Evolutionary conservation across 1,140 invertebrate genomes (phyloP).

Genomic region (Drosophila jambulina): DNA sequence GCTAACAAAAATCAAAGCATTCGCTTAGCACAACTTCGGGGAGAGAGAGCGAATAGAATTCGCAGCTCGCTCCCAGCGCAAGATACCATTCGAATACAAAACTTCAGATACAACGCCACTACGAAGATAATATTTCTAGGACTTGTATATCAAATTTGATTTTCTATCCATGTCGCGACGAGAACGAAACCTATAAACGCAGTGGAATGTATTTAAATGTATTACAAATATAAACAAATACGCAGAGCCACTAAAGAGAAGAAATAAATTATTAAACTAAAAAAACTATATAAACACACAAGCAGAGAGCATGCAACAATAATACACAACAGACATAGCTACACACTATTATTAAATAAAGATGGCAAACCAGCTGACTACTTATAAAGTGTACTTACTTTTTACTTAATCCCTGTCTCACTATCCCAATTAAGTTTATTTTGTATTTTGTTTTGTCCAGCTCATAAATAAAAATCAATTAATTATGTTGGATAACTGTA

Average conservation of each 20-base stretch:
- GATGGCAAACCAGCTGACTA: conserved; percentile 60
- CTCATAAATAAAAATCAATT: background rate
- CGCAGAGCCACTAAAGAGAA: conserved; percentile 34
- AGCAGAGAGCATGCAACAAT: conserved; percentile 59
- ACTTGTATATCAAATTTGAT: conserved; percentile 53
- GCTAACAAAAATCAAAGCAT: conserved; percentile 66
- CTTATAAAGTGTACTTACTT: conserved; percentile 12
- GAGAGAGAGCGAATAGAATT: conserved; percentile 66
- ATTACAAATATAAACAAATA: conserved; percentile 72
- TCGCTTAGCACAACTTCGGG: conserved; percentile 59
- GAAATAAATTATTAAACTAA: conserved; percentile 47
- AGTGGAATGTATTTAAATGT: conserved; percentile 72
- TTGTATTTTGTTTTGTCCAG: background rate
- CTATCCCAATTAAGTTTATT: conserved; percentile 1
- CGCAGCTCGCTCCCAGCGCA: conserved; percentile 49
- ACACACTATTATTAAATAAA: conserved; percentile 80
- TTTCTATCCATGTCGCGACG: conserved; percentile 39
- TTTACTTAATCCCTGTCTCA: background rate
- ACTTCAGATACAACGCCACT: conserved; percentile 24
- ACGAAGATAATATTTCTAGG: conserved; percentile 54
- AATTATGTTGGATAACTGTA: background rate
- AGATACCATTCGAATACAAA: conserved; percentile 28
- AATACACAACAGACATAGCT: conserved; percentile 78
- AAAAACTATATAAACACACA: conserved; percentile 42
- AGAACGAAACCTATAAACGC: conserved; percentile 45